These are phyloP conservation scores for Coracias cyanogaster DNA, from an alignment of 2,797 vertebrate genomes.

Conservation along the genomic window DNA sequence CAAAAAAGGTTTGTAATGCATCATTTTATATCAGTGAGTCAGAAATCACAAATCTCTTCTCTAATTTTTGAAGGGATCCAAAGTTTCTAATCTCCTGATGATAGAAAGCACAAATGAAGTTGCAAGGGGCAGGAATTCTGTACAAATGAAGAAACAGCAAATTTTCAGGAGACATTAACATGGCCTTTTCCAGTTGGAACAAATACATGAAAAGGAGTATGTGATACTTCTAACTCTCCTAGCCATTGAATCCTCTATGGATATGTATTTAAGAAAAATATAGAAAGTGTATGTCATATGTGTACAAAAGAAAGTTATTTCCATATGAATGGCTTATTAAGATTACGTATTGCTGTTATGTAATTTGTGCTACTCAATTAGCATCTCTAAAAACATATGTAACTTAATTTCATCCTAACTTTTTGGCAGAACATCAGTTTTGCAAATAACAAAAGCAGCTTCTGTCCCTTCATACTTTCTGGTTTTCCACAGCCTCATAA, in stretches of 20 bases:
- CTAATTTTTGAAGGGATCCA: neutral
- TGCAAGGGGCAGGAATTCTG: neutral
- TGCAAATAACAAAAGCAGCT: constrained; percentile 2
- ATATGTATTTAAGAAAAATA: neutral
- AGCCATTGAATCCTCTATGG: neutral
- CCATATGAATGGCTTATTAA: neutral
- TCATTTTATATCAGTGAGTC: neutral
- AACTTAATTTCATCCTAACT: neutral
- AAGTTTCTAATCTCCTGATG: neutral
- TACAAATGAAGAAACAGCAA: neutral
- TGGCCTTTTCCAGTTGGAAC: neutral
- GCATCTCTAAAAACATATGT: neutral
- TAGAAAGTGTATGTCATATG: neutral
- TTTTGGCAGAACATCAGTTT: neutral
- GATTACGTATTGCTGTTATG: neutral
- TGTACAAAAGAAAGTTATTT: neutral
- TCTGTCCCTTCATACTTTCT: neutral
- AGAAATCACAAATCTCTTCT: neutral
- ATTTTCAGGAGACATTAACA: neutral
- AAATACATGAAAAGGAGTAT: neutral
- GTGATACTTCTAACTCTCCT: neutral
- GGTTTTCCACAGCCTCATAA: neutral
- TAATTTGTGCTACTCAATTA: neutral
- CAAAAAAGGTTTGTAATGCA: neutral
- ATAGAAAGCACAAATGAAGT: neutral